Percentiles rank a stretch among this genome's conserved stretches.
Evolutionary conservation across 2,797 vertebrate genomes (phyloP).

Genomic region (Prunella strophiata): DNA sequence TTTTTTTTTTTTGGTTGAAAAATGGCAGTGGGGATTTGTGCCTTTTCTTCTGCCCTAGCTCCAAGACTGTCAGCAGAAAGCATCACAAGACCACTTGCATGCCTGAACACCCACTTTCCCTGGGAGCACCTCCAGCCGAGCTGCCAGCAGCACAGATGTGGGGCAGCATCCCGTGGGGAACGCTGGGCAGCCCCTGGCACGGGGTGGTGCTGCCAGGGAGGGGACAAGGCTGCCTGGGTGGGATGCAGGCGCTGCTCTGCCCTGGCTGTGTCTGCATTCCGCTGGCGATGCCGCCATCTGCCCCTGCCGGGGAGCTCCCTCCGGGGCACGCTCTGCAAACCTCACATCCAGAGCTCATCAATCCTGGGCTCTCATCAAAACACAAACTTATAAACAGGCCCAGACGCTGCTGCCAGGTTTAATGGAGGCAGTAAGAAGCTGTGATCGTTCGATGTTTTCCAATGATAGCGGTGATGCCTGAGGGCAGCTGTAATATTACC

Average conservation of each 20-base stretch:
- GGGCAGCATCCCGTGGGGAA: accelerated
- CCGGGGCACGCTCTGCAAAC: constrained; percentile 25
- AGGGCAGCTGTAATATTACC: constrained; percentile 68
- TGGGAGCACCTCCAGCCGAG: not conserved
- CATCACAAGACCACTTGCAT: not conserved
- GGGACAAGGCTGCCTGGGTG: not conserved
- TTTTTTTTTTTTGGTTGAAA: not conserved
- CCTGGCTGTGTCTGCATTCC: not conserved
- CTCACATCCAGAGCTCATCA: constrained; percentile 36
- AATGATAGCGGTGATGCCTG: constrained; percentile 57
- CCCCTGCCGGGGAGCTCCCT: constrained; percentile 30
- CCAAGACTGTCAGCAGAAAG: not conserved
- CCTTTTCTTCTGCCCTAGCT: not conserved
- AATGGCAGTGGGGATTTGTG: not conserved
- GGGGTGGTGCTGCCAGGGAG: not conserved
- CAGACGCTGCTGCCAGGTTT: constrained; percentile 56
- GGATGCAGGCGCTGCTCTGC: not conserved
- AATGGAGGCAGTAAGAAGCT: constrained; percentile 61
- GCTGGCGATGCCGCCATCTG: constrained; percentile 23
- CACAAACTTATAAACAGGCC: constrained; percentile 48
- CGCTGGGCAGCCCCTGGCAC: accelerated
- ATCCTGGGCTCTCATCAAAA: constrained; percentile 53
- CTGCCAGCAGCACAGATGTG: accelerated
- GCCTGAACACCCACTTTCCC: accelerated
- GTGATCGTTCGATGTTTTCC: constrained; percentile 52